These are phyloP conservation scores for Oreochromis tanganicae DNA, from an alignment of 2,113 vertebrate species.

Conservation along the genomic window DNA sequence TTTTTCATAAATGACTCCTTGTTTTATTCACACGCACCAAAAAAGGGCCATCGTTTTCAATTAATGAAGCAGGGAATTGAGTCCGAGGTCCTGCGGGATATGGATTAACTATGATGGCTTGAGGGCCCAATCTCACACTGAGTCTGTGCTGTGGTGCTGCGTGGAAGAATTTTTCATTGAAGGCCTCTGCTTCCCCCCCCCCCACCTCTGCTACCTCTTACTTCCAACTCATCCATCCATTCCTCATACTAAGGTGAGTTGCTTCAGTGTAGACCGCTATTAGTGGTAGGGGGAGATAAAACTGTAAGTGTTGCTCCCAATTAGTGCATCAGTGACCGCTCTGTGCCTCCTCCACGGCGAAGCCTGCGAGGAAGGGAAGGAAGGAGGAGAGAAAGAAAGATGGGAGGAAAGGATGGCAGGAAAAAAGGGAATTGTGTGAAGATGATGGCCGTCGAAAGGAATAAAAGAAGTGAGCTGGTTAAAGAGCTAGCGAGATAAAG, in stretches of 20 bases:
- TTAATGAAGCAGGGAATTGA: slow-evolving; percentile 98
- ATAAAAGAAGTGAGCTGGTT: slow-evolving; percentile 22
- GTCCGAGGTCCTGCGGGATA: slow-evolving; percentile 86
- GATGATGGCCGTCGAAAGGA: not conserved
- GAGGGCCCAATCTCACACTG: slow-evolving; percentile 90
- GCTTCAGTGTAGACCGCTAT: slow-evolving; percentile 91
- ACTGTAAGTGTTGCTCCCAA: slow-evolving; percentile 99
- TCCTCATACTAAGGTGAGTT: slow-evolving; percentile 89
- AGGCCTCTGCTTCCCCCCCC: slow-evolving; percentile 41
- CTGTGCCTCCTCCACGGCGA: slow-evolving; percentile 74
- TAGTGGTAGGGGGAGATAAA: slow-evolving; percentile 96
- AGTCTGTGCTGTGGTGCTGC: slow-evolving; percentile 69
- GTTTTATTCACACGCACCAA: slow-evolving; percentile 74
- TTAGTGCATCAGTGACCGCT: slow-evolving; percentile 97
- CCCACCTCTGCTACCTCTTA: not conserved
- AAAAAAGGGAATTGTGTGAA: slow-evolving; percentile 19
- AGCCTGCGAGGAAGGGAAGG: slow-evolving; percentile 74
- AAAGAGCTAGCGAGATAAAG: slow-evolving; percentile 27
- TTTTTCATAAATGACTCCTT: slow-evolving; percentile 77
- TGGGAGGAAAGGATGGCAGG: slow-evolving; percentile 28
- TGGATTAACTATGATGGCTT: slow-evolving; percentile 93
- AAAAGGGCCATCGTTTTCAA: slow-evolving; percentile 90
- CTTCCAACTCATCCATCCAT: slow-evolving; percentile 69
- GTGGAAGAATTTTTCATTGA: slow-evolving; percentile 79
- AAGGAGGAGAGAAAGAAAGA: slow-evolving; percentile 29